These are phyloP conservation scores for Alethe castanea DNA, from an alignment of 2,113 vertebrate genomes.

Conservation along the genomic window DNA sequence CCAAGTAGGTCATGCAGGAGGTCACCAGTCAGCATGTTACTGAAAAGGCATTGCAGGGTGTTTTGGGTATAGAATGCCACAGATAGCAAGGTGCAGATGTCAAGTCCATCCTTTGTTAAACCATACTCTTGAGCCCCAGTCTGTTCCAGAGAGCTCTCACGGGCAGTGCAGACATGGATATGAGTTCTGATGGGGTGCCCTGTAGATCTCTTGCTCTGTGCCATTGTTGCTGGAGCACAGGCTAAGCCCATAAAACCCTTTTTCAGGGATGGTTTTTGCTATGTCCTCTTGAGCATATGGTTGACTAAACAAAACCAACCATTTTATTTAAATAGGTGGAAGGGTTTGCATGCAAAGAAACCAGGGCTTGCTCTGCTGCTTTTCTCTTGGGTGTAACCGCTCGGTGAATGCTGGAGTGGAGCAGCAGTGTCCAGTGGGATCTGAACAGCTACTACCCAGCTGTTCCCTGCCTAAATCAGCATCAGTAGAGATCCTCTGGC, in stretches of 20 bases:
- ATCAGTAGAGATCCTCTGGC: background rate
- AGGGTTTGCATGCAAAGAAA: background rate
- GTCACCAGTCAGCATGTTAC: background rate
- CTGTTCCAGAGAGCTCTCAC: background rate
- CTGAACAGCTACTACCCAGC: background rate
- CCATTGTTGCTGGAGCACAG: background rate
- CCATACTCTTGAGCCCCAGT: background rate
- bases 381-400: background rate
- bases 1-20: constrained; percentile 5
- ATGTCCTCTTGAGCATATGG: background rate
- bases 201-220: background rate
- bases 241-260: background rate
- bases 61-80: background rate
- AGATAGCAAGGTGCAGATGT: background rate
- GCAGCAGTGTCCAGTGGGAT: background rate
- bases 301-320: background rate
- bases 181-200: background rate
- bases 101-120: background rate
- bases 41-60: background rate
- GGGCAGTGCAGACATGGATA: accelerated
- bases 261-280: background rate
- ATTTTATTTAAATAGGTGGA: background rate
- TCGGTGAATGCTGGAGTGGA: background rate
- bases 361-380: background rate
- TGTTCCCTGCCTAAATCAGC: background rate